Base-by-base conservation (phyloP, 2,888 invertebrate species). In the Actias luna region DNA sequence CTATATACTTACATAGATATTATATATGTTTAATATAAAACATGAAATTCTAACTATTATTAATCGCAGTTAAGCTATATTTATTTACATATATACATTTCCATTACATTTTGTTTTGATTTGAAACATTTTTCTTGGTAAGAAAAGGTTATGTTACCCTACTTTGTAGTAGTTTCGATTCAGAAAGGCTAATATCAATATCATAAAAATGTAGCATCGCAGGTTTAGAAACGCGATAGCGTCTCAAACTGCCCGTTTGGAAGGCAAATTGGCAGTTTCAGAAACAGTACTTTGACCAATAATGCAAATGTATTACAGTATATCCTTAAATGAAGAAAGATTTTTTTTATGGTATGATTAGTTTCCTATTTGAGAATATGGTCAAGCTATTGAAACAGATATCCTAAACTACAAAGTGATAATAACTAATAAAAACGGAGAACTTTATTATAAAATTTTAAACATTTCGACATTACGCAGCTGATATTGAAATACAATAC, bases 241-340 rank as follows among this genome's bases (percentile, higher is more conserved):
- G 55, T 55, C 16, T 55, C 18, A 55, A 55, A 29, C 27, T 29
- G 27, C 29, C 29, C 18, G 55, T 55, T 55, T 68, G 63, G 36
- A 29, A 55, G 29, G 55, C 27, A 55, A 55, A 55, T 29, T 29
- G 55, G 55, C 55, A 29, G 16, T 55, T 55, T 55, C 29, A n/a
- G 8, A 29, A 55, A 29, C 29, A 7, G 27, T 4, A 2, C 55
- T 55, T 55, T 14, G 16, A 55, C 16, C 27, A 55, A 46, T 22
- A 46, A 46, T 46, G 46, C 22, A 46, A 46, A 22, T 22, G 46
- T 46, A 25, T 22, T 22, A 22, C 10, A 22, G 16, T 5, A 22
- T 5, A 16, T 46, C 22, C 12, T 22, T 46, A 22, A 25, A 12
- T 39, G 2, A 46, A 46, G 2, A n/a, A n/a, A n/a, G n/a, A n/a